phyloP scores from a whole-genome alignment of 2,797 vertebrate species.

The Philypnodon macrostomus region DNA sequence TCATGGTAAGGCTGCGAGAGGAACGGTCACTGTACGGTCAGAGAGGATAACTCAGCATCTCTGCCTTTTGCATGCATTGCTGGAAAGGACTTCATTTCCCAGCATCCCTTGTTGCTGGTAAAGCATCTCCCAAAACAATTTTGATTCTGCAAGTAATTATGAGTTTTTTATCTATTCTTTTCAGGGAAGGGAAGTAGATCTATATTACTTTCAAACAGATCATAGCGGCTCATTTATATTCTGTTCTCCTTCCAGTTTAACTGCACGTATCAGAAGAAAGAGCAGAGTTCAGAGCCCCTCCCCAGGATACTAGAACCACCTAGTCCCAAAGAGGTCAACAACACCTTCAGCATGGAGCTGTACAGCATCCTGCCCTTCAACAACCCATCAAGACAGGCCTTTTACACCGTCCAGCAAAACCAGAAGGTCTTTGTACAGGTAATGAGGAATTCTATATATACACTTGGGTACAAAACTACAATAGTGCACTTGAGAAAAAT shows the following conservation, averaged over 20 bases:
- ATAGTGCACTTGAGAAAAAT: no score
- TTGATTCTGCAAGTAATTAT: no score
- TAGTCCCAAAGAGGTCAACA: conserved; percentile 62
- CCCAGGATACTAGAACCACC: conserved; percentile 29
- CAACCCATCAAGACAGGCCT: conserved; percentile 45
- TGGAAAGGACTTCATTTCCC: conserved; percentile 47
- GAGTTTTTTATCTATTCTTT: conserved; percentile 18
- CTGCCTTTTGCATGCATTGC: conserved; percentile 13
- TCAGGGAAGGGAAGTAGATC: no score
- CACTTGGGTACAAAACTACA: no score
- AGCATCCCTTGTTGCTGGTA: conserved; percentile 45
- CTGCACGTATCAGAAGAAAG: conserved; percentile 80
- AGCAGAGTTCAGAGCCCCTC: conserved; percentile 26
- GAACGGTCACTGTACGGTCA: conserved; percentile 10
- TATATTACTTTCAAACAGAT: no score
- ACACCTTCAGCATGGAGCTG: conserved; percentile 88
- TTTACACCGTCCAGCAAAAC: conserved; percentile 65
- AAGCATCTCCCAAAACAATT: conserved; percentile 46
- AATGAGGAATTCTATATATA: no score
- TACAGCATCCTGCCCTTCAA: conserved; percentile 72
- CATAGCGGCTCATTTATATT: no score
- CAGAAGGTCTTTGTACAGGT: conserved; percentile 77
- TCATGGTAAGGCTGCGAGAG: conserved; percentile 40
- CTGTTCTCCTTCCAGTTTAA: conserved; percentile 82
- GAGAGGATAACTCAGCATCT: conserved; percentile 21